Base-by-base conservation (phyloP, 2,113 vertebrate genomes). In the Pluvianellus socialis region DNA sequence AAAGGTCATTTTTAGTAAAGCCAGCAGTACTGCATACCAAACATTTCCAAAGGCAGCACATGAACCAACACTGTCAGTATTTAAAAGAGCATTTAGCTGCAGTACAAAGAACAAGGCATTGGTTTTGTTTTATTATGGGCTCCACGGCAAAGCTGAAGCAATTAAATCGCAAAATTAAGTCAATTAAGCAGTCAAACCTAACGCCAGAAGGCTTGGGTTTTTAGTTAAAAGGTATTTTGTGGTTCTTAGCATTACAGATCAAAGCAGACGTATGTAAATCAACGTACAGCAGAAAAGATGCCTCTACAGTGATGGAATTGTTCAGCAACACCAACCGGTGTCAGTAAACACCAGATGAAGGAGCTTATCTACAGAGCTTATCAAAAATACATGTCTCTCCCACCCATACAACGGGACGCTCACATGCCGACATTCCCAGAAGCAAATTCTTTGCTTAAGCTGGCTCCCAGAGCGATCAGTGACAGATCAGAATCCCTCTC, bases 401-500 rank as follows among this genome's bases (percentile, higher is more conserved):
- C 49, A 23, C 14, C 40, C 58, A 4, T 6, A 56, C 40, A 23
- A 32, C 0, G 7, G 58, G 19, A 61, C 21, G 3, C 30, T 30
- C 32, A 4, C 2, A 8, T 20, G 26, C 52, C n/a, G 83, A 40
- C 16, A 6, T 21, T 33, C 58, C 44, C 71, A 92, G 66, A 66
- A 75, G 12, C 27, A 11, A 70, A 58, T 14, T 24, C 33, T 20
- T 23, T 40, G 72, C 50, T 35, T 30, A 22, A 62, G n/a, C 55
- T 55, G 2, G 0, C 33, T 62, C 71, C 24, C 5, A 0, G 30
- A 80, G 27, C 0, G 0, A 28, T 7, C 53, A 35, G 27, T 6
- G 16, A 33, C 66, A 61, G 49, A 3, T 15, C 0, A 16, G 7
- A 1, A 4, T 16, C 40, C 62, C 49, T 27, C 77, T 24, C 44